Conservation (phyloP, 2,888 invertebrate species). For the Melipona bicolor region DNA sequence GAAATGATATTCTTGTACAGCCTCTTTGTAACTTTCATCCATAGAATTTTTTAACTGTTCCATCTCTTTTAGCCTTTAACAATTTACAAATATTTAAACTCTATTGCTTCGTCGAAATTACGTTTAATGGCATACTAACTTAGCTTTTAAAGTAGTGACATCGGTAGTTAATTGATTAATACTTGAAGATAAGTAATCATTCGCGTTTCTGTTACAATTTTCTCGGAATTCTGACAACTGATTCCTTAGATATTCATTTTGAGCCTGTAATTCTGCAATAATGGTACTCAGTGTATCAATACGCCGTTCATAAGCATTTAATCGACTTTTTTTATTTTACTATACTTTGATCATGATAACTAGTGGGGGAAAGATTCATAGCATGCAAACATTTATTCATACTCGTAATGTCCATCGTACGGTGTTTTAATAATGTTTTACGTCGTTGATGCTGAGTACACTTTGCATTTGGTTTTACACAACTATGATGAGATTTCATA, state of each 20-base stretch:
- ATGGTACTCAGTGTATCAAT: slow-evolving; percentile 60
- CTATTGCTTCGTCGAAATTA: not conserved
- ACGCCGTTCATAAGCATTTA: slow-evolving; percentile 54
- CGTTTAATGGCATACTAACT: slow-evolving; percentile 59
- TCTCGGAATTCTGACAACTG: slow-evolving; percentile 52
- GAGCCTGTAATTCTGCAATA: slow-evolving; percentile 65
- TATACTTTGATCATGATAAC: slow-evolving; percentile 24
- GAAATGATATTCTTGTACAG: slow-evolving; percentile 69
- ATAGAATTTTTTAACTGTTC: slow-evolving; percentile 68
- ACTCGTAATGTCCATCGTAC: slow-evolving; percentile 18
- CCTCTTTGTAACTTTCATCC: slow-evolving; percentile 67
- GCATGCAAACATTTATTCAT: slow-evolving; percentile 18
- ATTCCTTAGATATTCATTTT: slow-evolving; percentile 68
- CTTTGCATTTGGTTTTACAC: slow-evolving; percentile 43
- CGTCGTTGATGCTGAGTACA: slow-evolving; percentile 31
- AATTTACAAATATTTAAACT: slow-evolving; percentile 15
- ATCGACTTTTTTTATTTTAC: slow-evolving; percentile 6
- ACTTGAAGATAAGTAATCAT: slow-evolving; percentile 50
- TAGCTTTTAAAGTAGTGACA: slow-evolving; percentile 60
- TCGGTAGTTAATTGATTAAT: slow-evolving; percentile 66
- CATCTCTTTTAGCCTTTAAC: slow-evolving; percentile 69
- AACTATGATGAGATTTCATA: slow-evolving; percentile 45
- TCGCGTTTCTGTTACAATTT: slow-evolving; percentile 38
- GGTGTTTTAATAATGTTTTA: slow-evolving; percentile 19
- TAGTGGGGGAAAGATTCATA: slow-evolving; percentile 18